Percentiles rank a stretch among this genome's conserved stretches.
phyloP scores from a whole-genome alignment of 2,888 invertebrate species.

The Notodonta dromedarius region DNA sequence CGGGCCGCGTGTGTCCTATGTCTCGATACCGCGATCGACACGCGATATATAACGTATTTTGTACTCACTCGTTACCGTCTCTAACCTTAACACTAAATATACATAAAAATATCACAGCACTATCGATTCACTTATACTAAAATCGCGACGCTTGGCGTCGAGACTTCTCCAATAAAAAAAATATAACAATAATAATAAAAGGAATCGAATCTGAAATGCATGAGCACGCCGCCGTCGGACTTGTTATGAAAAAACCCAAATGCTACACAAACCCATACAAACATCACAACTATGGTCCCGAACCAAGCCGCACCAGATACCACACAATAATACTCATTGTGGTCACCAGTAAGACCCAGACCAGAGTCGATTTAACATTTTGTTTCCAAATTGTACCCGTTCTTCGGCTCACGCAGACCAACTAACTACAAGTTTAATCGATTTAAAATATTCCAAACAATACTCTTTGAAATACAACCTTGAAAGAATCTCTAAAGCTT shows the following conservation, averaged over 20 bases:
- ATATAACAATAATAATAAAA: constrained; percentile 60
- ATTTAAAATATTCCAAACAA: too few relatives aligned
- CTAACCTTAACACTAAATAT: constrained; percentile 77
- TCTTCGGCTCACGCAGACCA: too few relatives aligned
- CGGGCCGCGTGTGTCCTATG: constrained; percentile 28
- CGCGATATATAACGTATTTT: constrained; percentile 68
- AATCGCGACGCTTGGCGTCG: constrained; percentile 72
- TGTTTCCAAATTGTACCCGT: too few relatives aligned
- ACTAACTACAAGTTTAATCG: too few relatives aligned
- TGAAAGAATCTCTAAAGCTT: too few relatives aligned
- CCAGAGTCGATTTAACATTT: too few relatives aligned
- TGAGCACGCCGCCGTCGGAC: constrained; percentile 56
- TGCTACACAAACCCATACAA: not conserved
- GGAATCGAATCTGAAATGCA: constrained; percentile 79
- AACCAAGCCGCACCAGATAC: not conserved
- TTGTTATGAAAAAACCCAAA: constrained; percentile 3
- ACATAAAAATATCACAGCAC: constrained; percentile 85
- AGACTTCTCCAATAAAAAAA: constrained; percentile 53
- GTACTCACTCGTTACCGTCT: constrained; percentile 75
- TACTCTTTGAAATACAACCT: too few relatives aligned
- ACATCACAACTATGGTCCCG: not conserved
- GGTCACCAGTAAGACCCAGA: too few relatives aligned
- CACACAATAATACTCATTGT: too few relatives aligned
- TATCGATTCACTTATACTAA: constrained; percentile 83
- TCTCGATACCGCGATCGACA: constrained; percentile 29